Conservation (phyloP, 2,797 vertebrate genomes). For the Clamator glandarius region DNA sequence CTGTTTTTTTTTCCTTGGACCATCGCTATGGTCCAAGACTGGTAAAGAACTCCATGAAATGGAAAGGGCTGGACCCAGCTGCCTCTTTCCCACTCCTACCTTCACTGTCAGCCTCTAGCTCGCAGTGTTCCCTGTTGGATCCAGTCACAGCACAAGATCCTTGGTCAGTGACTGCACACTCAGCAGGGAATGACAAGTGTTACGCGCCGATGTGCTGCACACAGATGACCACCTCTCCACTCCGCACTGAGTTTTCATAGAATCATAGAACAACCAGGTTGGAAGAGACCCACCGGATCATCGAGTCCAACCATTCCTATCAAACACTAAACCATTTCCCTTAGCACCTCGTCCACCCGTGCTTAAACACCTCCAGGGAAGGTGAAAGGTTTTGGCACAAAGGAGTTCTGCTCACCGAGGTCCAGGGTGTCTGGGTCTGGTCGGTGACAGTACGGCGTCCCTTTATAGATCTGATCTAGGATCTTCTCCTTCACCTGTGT, state of each 20-base stretch:
- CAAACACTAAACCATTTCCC: no score
- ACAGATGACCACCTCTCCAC: background rate
- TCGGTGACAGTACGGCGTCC: conserved; percentile 89
- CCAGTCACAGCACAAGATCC: background rate
- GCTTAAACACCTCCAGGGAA: no score
- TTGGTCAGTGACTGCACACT: background rate
- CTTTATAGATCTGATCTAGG: conserved; percentile 94
- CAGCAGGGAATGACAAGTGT: background rate
- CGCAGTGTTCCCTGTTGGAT: background rate
- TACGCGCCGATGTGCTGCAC: background rate
- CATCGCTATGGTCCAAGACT: background rate
- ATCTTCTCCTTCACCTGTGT: conserved; percentile 98
- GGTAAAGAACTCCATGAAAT: background rate
- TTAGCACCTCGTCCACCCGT: no score
- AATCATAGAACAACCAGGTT: no score
- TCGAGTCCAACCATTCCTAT: no score
- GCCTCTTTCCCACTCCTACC: background rate
- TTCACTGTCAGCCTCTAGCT: background rate
- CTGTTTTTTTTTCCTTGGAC: background rate
- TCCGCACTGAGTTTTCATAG: background rate
- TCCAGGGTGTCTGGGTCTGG: conserved; percentile 91
- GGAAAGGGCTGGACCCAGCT: background rate
- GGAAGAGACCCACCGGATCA: no score
- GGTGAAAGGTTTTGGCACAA: background rate
- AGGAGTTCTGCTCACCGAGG: conserved; percentile 84